Percentiles rank a stretch among this genome's conserved stretches.
Conservation (phyloP, 23 tunicate genomes). For the Halocynthia roretzi region DNA sequence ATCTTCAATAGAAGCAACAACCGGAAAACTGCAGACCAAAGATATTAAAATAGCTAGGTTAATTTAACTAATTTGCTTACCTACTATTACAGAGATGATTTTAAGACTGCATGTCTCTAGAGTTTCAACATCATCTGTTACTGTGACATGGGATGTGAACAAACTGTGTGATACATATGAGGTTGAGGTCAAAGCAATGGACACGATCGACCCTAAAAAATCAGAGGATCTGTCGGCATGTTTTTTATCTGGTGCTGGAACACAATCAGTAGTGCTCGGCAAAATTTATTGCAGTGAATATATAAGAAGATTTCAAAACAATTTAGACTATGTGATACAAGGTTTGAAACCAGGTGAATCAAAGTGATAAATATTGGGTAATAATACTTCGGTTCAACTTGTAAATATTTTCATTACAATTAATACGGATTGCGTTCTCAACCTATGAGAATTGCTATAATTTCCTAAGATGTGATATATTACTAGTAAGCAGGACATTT, state of each 20-base stretch:
- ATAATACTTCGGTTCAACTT: not conserved
- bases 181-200: slow-evolving; percentile 1
- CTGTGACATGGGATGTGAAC: slow-evolving; percentile 17
- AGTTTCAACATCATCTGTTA: not conserved
- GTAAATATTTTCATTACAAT: not conserved
- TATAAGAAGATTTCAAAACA: slow-evolving; percentile 10
- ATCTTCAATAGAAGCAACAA: not conserved
- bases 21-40: not conserved
- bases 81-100: too few species aligned
- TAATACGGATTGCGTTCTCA: too few species aligned
- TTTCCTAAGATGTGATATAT: not conserved
- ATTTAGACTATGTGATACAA: not conserved
- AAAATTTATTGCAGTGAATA: slow-evolving; percentile 3
- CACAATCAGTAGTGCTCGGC: not conserved
- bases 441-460: not conserved
- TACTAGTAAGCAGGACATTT: too few species aligned
- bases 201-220: too few species aligned
- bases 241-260: too few species aligned
- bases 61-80: too few species aligned
- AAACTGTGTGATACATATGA: not conserved
- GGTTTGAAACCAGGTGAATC: slow-evolving; percentile 3
- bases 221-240: too few species aligned
- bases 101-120: not conserved
- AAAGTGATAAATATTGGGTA: not conserved
- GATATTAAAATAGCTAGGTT: too few species aligned